Base-by-base conservation (phyloP, 2,888 invertebrate species). In the Caprella mutica region DNA sequence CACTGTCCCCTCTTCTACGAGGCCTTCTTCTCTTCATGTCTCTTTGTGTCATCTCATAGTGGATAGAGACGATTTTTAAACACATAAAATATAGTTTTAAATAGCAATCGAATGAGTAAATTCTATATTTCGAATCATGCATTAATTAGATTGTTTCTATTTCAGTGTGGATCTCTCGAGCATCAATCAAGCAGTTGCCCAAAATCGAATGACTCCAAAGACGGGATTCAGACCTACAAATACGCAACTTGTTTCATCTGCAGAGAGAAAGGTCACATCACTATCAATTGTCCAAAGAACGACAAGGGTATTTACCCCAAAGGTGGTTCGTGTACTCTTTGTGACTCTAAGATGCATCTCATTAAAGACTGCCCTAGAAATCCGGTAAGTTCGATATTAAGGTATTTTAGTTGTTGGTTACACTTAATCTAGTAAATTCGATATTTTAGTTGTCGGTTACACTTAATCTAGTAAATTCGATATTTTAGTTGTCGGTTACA, bases 91-190 rank as follows among this genome's bases (percentile, higher is more conserved):
- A 38, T 17, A n/a, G 2, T 38, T 4, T 38, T 38, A 17, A 17
- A 38, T 17, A 38, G 3, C 19, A 38, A 3, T 3, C 19, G n/a
- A 17, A 17, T 17, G 19, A 38, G 19, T 38, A 19, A n/a, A 17
- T 4, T 38, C 2, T 3, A 38, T 38, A 42, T 12, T n/a, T 6
- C 5, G n/a, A 17, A 27, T n/a, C 14, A 42, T 24, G n/a, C 12
- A 33, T 26, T 19, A 27, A 29, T 14, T 35, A 46, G 40, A 30
- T 43, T 50, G 12, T 55, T 17, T 4, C 43, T 90, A 69, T 90
- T 85, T 69, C 89, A 89, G 72, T 91, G 91, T 73, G 91, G 91
- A 0, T 89, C 89, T 0, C 86, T 86, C 4, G 90, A 90, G 70
- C 91, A 91, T 70, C 81, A 80, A 12, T 82, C 84, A 68, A 65